A percentile compares a stretch with the other conserved stretches of the same genome.
phyloP scores from a whole-genome alignment of 2,797 vertebrate species.

The Sarcophilus harrisii region DNA sequence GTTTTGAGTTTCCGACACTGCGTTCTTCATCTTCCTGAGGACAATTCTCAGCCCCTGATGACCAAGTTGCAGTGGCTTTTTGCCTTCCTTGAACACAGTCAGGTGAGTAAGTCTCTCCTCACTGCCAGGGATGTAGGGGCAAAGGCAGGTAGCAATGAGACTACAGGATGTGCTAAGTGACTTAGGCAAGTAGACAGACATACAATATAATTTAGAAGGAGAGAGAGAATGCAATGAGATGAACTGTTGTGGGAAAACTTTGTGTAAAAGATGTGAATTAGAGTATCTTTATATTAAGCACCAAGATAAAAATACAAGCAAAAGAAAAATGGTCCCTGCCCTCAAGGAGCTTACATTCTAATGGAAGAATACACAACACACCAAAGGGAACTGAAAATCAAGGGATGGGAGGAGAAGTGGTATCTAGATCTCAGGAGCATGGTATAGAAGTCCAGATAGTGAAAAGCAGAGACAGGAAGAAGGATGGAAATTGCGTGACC shows the following conservation, averaged over 20 bases:
- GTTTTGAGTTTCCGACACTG: conserved; percentile 87
- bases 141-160: background rate
- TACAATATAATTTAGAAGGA: background rate
- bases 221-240: too few species aligned
- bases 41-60: conserved; percentile 89
- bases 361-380: too few species aligned
- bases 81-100: conserved; percentile 90
- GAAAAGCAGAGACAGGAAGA: too few species aligned
- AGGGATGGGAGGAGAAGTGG: background rate
- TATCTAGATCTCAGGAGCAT: background rate
- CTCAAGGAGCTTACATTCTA: too few species aligned
- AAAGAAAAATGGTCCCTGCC: too few species aligned
- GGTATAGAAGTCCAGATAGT: too few species aligned
- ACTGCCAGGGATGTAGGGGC: background rate
- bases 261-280: too few species aligned
- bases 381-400: too few species aligned
- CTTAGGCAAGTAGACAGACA: background rate
- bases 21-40: conserved; percentile 86
- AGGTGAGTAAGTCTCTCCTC: conserved; percentile 83
- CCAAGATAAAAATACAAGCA: too few species aligned
- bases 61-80: conserved; percentile 90
- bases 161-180: background rate
- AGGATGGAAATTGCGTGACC: too few species aligned
- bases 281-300: too few species aligned
- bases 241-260: too few species aligned